Evolutionary conservation across 2,113 vertebrate genomes (phyloP).

Genomic region (Triplophysa dalaica): DNA sequence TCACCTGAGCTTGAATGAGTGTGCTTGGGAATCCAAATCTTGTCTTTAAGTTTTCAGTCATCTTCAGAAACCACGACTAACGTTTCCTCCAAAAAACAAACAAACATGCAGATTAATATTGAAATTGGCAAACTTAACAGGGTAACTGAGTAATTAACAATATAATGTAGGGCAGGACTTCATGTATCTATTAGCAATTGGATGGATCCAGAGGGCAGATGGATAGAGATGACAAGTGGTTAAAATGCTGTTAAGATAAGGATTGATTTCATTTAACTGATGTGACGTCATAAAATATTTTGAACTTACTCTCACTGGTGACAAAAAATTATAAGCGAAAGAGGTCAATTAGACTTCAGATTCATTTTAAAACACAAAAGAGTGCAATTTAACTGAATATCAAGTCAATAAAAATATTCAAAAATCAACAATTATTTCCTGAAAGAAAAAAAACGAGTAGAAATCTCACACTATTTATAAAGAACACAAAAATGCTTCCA

Average conservation of each 20-base stretch:
- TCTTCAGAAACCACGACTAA: constrained; percentile 60
- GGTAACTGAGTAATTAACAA: not conserved
- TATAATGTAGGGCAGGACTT: too few species aligned
- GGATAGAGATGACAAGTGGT: too few species aligned
- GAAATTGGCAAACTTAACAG: not conserved
- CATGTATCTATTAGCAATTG: too few species aligned
- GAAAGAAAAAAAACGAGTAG: not conserved
- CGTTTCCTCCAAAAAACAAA: constrained; percentile 3
- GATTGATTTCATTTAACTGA: too few species aligned
- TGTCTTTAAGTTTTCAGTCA: constrained; percentile 83
- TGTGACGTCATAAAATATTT: too few species aligned
- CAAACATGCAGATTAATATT: not conserved
- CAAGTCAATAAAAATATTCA: not conserved
- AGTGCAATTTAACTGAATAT: not conserved
- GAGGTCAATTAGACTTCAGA: too few species aligned
- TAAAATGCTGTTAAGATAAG: too few species aligned
- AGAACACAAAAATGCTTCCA: not conserved
- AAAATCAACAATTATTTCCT: not conserved
- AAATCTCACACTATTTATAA: not conserved
- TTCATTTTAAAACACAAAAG: too few species aligned
- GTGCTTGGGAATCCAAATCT: constrained; percentile 89
- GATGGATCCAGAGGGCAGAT: too few species aligned
- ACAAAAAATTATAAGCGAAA: too few species aligned
- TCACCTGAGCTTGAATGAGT: constrained; percentile 90
- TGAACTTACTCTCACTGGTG: too few species aligned